Base-by-base conservation (phyloP, 1,140 invertebrate genomes). In the Pseudoatta argentina region DNA sequence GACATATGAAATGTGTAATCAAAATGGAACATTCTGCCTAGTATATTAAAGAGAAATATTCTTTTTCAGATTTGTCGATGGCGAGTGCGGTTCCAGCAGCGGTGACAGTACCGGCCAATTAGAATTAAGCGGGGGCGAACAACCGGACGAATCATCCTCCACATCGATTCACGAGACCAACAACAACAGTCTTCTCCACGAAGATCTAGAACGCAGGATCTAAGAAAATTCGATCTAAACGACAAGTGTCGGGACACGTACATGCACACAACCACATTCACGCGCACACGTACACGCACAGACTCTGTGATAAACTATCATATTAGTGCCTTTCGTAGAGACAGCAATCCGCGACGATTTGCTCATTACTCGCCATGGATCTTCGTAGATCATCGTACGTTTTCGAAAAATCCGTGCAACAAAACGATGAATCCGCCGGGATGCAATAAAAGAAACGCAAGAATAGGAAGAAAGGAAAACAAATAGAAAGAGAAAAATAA, bases 171-270 rank as follows among this genome's bases (percentile, higher is more conserved):
- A 94, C 91, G 95, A 95, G 87, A 93, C 95, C 24, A 95, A 95
- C 88, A 95, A 95, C 85, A 95, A 95, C 83, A 95, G 93, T 78
- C 87, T 95, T n/a, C 91, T 95, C 3, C 95, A 95, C 87, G 95
- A 95, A 79, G 94, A 95, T 82, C 88, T 95, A 76, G 95, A 95
- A 87, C 94, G 94, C 90, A 94, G 94, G 94, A 94, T 95, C 30
- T 83, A 75, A 83, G 39, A 57, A 75, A 72, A 24, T 83, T 61
- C 27, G 55, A 83, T 83, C 69, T 83, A 83, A 75, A 51, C 24
- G 69, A 82, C 18, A 59, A 14, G 1, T 55, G 55, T 82, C 55
- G 79, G 44, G 55, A 83, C 79, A 83, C 57, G 27, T 61, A 44
- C 55, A 61, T 3, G 16, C 57, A 30, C 39, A 63, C 73, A 44